Conservation (phyloP, 2,797 vertebrate species). For the Coracias cyanogaster region DNA sequence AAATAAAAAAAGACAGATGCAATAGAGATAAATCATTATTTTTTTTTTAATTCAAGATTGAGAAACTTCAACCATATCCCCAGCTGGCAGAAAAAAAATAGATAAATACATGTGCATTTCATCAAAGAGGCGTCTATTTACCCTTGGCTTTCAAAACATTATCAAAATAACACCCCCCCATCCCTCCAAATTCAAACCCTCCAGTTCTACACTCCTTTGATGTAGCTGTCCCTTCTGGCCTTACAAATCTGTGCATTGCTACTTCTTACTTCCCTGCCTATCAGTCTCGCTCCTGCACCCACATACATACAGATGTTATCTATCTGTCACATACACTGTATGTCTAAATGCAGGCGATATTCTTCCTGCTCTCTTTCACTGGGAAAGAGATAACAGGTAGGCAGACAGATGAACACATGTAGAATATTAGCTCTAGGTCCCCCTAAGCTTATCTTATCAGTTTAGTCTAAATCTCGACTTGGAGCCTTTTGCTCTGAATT, state of each 20-base stretch:
- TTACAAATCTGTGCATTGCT: not conserved
- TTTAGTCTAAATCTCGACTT: not conserved
- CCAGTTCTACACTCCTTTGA: not conserved
- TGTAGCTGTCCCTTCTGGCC: not conserved
- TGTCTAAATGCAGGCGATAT: not conserved
- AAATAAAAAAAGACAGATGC: not conserved
- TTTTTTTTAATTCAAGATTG: not conserved
- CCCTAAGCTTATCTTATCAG: constrained; percentile 62
- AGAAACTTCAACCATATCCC: not conserved
- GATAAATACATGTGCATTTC: not conserved
- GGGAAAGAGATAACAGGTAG: constrained; percentile 33
- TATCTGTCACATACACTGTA: not conserved
- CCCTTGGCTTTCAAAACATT: not conserved
- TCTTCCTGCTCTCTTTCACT: not conserved
- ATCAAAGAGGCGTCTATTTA: constrained; percentile 35
- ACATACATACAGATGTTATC: not conserved
- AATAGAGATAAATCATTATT: not conserved
- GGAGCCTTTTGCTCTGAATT: constrained; percentile 18
- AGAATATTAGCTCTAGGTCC: constrained; percentile 51
- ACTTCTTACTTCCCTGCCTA: not conserved
- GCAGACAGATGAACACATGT: constrained; percentile 52
- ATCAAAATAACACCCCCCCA: not conserved
- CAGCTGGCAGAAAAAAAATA: not conserved
- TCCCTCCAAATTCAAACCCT: not conserved
- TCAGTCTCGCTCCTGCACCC: not conserved